A percentile compares a stretch with the other conserved stretches of the same genome.
These are phyloP conservation scores for Acarapis woodi DNA, from an alignment of 1,140 invertebrate species.

Conservation along the genomic window DNA sequence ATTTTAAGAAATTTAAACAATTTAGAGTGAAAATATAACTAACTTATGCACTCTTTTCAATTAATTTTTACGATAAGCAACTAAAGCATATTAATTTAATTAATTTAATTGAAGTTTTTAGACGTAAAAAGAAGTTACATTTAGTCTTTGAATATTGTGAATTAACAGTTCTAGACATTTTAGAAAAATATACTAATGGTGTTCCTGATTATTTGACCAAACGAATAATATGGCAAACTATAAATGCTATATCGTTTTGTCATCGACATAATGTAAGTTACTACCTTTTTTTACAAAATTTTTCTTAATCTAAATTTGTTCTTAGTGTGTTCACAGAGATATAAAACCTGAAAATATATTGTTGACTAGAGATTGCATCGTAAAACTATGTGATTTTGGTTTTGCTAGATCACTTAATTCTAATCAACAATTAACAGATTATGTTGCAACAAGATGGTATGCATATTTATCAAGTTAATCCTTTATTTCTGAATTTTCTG, in stretches of 20 bases:
- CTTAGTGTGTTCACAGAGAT: constrained; percentile 64
- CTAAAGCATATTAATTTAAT: constrained; percentile 93
- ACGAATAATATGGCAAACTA: constrained; percentile 76
- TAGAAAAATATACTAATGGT: constrained; percentile 61
- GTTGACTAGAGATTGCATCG: constrained; percentile 65
- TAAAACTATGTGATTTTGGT: constrained; percentile 75
- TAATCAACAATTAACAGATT: constrained; percentile 94
- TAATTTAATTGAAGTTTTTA: constrained; percentile 89
- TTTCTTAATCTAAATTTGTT: background rate
- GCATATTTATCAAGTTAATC: too few relatives aligned
- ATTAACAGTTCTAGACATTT: constrained; percentile 74
- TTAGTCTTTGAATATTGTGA: constrained; percentile 97
- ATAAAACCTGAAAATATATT: constrained; percentile 98
- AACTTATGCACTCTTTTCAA: constrained; percentile 6
- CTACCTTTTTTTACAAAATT: background rate
- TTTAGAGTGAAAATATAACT: background rate
- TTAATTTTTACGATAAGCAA: constrained; percentile 32
- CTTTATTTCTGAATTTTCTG: too few relatives aligned
- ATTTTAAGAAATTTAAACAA: background rate
- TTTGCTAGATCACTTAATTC: constrained; percentile 85
- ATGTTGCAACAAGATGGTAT: constrained; percentile 97
- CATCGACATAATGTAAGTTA: constrained; percentile 46
- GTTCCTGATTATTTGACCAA: constrained; percentile 60
- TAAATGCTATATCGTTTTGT: constrained; percentile 80
- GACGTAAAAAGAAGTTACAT: constrained; percentile 78